phyloP scores from a whole-genome alignment of 1,140 invertebrate genomes.

The Nasonia vitripennis region DNA sequence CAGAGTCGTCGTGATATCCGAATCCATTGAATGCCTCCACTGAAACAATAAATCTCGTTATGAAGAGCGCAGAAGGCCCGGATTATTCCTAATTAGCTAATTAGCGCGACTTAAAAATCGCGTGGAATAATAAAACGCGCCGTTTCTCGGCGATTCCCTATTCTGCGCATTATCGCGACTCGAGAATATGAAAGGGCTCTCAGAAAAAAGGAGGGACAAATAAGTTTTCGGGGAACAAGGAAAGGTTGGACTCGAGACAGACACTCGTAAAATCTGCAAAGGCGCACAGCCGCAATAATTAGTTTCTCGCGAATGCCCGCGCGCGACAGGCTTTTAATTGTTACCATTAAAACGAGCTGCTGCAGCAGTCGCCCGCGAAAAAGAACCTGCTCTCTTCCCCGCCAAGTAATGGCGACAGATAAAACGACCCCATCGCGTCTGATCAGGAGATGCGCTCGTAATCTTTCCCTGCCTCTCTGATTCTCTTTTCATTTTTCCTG shows the following conservation, averaged over 20 bases:
- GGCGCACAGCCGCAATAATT: constrained; percentile 62
- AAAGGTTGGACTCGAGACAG: constrained; percentile 42
- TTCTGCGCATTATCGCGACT: constrained; percentile 40
- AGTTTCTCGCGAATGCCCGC: constrained; percentile 58
- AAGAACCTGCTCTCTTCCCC: constrained; percentile 48
- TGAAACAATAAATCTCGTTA: constrained; percentile 17
- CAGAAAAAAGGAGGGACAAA: constrained; percentile 58
- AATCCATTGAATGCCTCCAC: neutral
- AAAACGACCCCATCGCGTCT: constrained; percentile 62
- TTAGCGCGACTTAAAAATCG: constrained; percentile 43
- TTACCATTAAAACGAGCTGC: constrained; percentile 63
- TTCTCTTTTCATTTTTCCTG: constrained; percentile 46
- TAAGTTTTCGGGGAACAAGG: constrained; percentile 55
- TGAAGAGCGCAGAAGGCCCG: neutral
- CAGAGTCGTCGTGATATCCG: neutral
- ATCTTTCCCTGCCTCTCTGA: constrained; percentile 49
- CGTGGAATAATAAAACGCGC: constrained; percentile 35
- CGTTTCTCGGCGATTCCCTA: neutral
- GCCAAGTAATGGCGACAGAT: constrained; percentile 66
- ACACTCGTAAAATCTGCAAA: constrained; percentile 43
- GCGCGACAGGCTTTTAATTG: constrained; percentile 64
- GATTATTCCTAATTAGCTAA: constrained; percentile 44
- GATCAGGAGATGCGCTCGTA: constrained; percentile 57
- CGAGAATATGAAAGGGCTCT: neutral
- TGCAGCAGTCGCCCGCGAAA: constrained; percentile 19